These are phyloP conservation scores for Eueremaeus valkanovi DNA, from an alignment of 2,888 invertebrate genomes.

Conservation along the genomic window DNA sequence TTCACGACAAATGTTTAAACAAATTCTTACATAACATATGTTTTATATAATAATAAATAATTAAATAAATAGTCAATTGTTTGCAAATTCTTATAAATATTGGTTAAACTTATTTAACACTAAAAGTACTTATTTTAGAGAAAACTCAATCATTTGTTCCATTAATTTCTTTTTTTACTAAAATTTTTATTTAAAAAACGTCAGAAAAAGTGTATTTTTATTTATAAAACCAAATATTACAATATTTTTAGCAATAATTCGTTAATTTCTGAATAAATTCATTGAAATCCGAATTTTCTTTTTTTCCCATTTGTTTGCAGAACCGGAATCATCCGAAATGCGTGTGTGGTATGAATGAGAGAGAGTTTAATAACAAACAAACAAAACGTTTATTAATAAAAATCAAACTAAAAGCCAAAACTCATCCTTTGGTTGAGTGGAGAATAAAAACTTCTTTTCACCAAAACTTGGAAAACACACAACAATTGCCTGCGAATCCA, in stretches of 20 bases:
- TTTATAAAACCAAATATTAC: neutral
- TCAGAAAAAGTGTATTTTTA: too few species aligned
- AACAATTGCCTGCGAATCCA: too few species aligned
- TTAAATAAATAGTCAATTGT: neutral
- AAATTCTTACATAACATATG: neutral
- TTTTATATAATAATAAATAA: neutral
- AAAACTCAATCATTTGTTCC: neutral
- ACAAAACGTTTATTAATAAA: neutral
- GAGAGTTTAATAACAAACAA: neutral
- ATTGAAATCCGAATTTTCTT: neutral
- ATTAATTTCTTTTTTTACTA: neutral
- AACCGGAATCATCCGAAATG: neutral
- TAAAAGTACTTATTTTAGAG: neutral
- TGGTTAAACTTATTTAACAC: neutral
- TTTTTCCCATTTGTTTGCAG: neutral
- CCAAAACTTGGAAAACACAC: neutral
- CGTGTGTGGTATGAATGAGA: constrained; percentile 1
- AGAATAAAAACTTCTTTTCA: neutral
- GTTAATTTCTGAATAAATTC: too few species aligned
- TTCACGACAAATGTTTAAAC: neutral
- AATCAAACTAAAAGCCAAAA: neutral
- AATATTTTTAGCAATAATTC: neutral
- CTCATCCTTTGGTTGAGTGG: constrained; percentile 10
- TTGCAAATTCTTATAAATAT: neutral
- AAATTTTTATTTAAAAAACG: neutral